Conservation (phyloP, 2,797 vertebrate species). For the Sebastiscus tertius region DNA sequence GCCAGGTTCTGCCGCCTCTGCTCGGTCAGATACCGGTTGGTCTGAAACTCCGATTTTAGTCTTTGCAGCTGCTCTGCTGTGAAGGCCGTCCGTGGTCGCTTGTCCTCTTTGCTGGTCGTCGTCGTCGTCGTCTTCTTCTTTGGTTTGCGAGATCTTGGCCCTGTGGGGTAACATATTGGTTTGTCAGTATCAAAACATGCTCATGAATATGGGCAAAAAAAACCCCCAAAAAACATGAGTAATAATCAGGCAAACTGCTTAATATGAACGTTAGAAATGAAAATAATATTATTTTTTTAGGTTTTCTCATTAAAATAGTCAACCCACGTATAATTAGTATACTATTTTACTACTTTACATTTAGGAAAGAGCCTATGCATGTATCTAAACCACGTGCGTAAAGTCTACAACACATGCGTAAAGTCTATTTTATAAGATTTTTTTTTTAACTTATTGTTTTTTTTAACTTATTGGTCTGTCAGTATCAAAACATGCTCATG, state of each 20-base stretch:
- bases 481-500: not conserved
- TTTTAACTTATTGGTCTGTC: constrained; percentile 3
- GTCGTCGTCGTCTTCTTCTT: constrained; percentile 91
- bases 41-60: constrained; percentile 94
- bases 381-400: constrained; percentile 8
- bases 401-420: constrained; percentile 21
- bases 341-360: not conserved
- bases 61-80: constrained; percentile 94
- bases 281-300: not conserved
- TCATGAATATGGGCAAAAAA: not conserved
- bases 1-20: constrained; percentile 93
- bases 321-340: not conserved
- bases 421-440: not conserved
- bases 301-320: not conserved
- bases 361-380: not conserved
- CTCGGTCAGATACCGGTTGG: constrained; percentile 94
- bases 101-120: constrained; percentile 89
- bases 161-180: constrained; percentile 69
- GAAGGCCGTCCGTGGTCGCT: constrained; percentile 94
- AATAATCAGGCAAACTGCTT: not conserved
- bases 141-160: constrained; percentile 97
- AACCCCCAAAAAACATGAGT: too few species aligned
- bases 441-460: too few species aligned
- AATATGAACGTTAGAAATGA: not conserved
- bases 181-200: constrained; percentile 16